A percentile compares a stretch with the other conserved stretches of the same genome.
These are phyloP conservation scores for Sandelia bainsii DNA, from an alignment of 2,797 vertebrate genomes.

Conservation along the genomic window DNA sequence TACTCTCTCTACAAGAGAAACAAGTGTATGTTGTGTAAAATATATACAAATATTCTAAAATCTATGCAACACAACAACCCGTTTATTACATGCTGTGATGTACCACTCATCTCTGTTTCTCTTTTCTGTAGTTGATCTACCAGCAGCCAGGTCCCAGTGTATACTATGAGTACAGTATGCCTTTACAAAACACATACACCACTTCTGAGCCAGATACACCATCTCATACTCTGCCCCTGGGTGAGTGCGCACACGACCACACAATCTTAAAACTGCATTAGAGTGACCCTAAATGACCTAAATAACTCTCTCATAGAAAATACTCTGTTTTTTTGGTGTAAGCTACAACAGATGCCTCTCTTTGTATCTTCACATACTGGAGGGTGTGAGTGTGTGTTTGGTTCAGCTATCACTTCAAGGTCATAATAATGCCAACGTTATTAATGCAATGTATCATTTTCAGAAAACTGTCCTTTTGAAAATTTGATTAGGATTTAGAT, in stretches of 20 bases:
- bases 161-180: conserved; percentile 80
- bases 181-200: conserved; percentile 52
- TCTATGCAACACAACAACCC: not conserved
- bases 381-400: conserved; percentile 18
- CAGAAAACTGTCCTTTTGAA: conserved; percentile 39
- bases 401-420: conserved; percentile 26
- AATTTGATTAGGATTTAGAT: conserved; percentile 43
- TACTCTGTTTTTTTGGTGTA: conserved; percentile 29
- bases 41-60: too few species aligned
- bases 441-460: conserved; percentile 25
- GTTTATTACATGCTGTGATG: not conserved
- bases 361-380: conserved; percentile 18
- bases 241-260: conserved; percentile 61
- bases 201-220: conserved; percentile 50
- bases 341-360: conserved; percentile 53
- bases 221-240: conserved; percentile 56
- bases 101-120: not conserved
- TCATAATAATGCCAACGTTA: conserved; percentile 16
- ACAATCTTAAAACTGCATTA: not conserved
- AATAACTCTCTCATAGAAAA: conserved; percentile 33
- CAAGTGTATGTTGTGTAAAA: too few species aligned
- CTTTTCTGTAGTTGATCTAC: conserved; percentile 80
- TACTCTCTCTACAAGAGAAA: too few species aligned
- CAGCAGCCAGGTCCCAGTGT: conserved; percentile 81
- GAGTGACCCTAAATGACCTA: conserved; percentile 18